A percentile compares a stretch with the other conserved stretches of the same genome.
Conservation (phyloP, 2,797 vertebrate genomes). For the Nannoperca australis region DNA sequence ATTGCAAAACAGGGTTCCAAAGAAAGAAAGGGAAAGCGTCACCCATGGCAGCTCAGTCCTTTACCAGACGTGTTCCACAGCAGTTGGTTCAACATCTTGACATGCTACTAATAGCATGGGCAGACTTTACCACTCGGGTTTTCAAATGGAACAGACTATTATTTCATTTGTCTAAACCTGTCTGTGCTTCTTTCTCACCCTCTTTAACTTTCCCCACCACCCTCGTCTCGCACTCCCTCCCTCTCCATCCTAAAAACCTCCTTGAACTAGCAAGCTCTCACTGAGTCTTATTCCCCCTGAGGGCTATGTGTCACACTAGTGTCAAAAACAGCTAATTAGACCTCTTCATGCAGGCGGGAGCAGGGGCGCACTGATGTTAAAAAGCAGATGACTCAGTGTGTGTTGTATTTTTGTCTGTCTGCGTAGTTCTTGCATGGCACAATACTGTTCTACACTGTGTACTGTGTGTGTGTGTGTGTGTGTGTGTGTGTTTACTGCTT, state of each 20-base stretch:
- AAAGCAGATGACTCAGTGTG: conserved; percentile 72
- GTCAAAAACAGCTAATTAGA: conserved; percentile 87
- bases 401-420: conserved; percentile 52
- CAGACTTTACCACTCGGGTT: conserved; percentile 57
- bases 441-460: conserved; percentile 28
- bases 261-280: conserved; percentile 76
- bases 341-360: conserved; percentile 77
- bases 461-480: background rate
- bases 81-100: conserved; percentile 42
- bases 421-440: conserved; percentile 20
- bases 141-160: conserved; percentile 57
- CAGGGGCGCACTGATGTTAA: conserved; percentile 69
- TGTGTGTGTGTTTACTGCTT: no score
- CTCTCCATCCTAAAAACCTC: conserved; percentile 74
- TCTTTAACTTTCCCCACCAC: conserved; percentile 50
- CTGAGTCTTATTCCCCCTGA: conserved; percentile 76
- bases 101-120: conserved; percentile 38
- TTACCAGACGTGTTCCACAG: conserved; percentile 19
- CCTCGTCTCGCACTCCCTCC: conserved; percentile 38
- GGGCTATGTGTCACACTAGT: conserved; percentile 81
- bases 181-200: conserved; percentile 48
- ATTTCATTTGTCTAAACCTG: conserved; percentile 63
- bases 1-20: conserved; percentile 22
- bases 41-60: conserved; percentile 31
- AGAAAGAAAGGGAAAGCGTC: conserved; percentile 19